phyloP scores from a whole-genome alignment of 2,888 invertebrate genomes.

The Eupithecia vulgata region DNA sequence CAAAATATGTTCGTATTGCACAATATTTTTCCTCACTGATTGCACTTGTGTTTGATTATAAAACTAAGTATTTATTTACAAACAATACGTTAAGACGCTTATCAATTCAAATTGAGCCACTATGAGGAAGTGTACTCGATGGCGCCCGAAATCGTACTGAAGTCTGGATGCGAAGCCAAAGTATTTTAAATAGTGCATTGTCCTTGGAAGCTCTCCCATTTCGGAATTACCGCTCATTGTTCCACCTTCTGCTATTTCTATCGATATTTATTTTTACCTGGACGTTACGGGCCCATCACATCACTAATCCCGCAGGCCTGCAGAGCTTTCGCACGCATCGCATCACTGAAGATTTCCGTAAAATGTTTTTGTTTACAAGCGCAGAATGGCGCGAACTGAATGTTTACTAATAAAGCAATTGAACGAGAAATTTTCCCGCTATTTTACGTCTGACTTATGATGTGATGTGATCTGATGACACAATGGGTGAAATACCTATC shows the following conservation, averaged over 20 bases:
- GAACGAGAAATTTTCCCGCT: constrained; percentile 66
- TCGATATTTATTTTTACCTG: constrained; percentile 55
- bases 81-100: constrained; percentile 59
- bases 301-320: constrained; percentile 56
- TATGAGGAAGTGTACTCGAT: constrained; percentile 67
- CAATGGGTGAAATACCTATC: constrained; percentile 41
- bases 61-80: constrained; percentile 61
- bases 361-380: constrained; percentile 75
- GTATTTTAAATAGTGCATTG: constrained; percentile 77
- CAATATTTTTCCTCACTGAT: constrained; percentile 21
- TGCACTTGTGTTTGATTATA: constrained; percentile 20
- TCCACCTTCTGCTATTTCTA: constrained; percentile 55
- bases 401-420: constrained; percentile 75
- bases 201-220: constrained; percentile 75
- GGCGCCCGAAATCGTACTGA: constrained; percentile 78
- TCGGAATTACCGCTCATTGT: constrained; percentile 62
- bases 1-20: constrained; percentile 30
- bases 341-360: constrained; percentile 67
- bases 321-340: constrained; percentile 55
- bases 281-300: constrained; percentile 39
- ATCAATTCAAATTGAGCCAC: constrained; percentile 34
- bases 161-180: constrained; percentile 73
- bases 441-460: constrained; percentile 44
- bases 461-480: too few species aligned
- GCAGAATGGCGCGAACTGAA: constrained; percentile 75